These are phyloP conservation scores for Aphelenchoides besseyi DNA, from an alignment of 1,140 invertebrate species.

Conservation along the genomic window DNA sequence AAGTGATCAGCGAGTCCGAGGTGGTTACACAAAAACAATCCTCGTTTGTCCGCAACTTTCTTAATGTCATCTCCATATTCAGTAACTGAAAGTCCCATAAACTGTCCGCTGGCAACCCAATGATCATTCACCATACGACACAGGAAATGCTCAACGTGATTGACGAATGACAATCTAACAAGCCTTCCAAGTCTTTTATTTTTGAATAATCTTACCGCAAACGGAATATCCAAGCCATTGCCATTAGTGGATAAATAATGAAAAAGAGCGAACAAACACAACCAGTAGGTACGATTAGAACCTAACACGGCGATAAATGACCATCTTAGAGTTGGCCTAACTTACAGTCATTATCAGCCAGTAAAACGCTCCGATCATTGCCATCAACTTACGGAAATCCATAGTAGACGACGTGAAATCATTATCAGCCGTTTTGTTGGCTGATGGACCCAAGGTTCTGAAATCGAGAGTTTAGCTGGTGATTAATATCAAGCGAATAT, in stretches of 20 bases:
- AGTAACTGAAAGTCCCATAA: constrained; percentile 49
- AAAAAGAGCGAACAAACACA: constrained; percentile 47
- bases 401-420: constrained; percentile 13
- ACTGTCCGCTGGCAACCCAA: constrained; percentile 50
- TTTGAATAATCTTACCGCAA: constrained; percentile 25
- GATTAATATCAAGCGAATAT: no score
- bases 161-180: constrained; percentile 36
- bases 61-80: constrained; percentile 58
- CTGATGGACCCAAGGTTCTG: background rate
- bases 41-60: constrained; percentile 46
- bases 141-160: constrained; percentile 46
- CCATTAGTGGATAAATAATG: constrained; percentile 44
- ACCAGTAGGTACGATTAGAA: constrained; percentile 51
- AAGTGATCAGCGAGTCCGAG: constrained; percentile 59
- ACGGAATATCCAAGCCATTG: constrained; percentile 30
- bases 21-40: constrained; percentile 51
- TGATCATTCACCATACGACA: constrained; percentile 58
- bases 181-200: background rate
- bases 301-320: no score
- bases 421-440: background rate
- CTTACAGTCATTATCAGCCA: constrained; percentile 58
- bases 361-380: constrained; percentile 49
- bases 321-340: no score
- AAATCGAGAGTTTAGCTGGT: no score
- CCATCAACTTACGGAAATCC: constrained; percentile 42